Conservation (phyloP, 2,888 invertebrate genomes). For the Plutella xylostella region DNA sequence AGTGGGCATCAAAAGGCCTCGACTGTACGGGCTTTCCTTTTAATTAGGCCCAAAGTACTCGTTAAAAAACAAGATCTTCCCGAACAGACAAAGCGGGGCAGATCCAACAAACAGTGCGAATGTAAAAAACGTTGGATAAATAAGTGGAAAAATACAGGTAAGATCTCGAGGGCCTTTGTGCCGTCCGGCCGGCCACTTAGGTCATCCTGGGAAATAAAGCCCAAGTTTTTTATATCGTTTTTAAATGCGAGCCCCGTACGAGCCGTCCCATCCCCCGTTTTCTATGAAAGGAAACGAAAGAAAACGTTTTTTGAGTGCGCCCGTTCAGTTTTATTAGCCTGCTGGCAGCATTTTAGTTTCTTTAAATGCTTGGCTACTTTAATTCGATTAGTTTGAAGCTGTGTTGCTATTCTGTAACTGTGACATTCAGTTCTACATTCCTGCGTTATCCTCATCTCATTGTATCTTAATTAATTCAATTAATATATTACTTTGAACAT, state of each 20-base stretch:
- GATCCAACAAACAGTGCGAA: conserved; percentile 63
- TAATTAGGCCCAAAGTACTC: conserved; percentile 69
- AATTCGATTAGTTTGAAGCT: conserved; percentile 64
- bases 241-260: conserved; percentile 65
- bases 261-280: conserved; percentile 45
- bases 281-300: conserved; percentile 66
- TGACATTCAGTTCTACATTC: no score
- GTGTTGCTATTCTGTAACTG: no score
- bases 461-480: no score
- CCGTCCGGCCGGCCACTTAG: conserved; percentile 66
- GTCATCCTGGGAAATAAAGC: conserved; percentile 69
- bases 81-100: conserved; percentile 59
- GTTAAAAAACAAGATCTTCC: conserved; percentile 68
- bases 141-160: conserved; percentile 71
- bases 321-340: conserved; percentile 54
- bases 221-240: conserved; percentile 67
- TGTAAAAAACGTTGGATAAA: conserved; percentile 67
- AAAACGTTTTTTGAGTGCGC: conserved; percentile 60
- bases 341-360: conserved; percentile 60
- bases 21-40: conserved; percentile 66
- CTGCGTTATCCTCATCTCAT: no score
- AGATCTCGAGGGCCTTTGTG: conserved; percentile 67
- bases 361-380: conserved; percentile 47
- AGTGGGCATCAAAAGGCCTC: conserved; percentile 65
- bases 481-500: no score